These are phyloP conservation scores for Cavia aperea DNA, from an alignment of 2,113 vertebrate species.

Conservation along the genomic window DNA sequence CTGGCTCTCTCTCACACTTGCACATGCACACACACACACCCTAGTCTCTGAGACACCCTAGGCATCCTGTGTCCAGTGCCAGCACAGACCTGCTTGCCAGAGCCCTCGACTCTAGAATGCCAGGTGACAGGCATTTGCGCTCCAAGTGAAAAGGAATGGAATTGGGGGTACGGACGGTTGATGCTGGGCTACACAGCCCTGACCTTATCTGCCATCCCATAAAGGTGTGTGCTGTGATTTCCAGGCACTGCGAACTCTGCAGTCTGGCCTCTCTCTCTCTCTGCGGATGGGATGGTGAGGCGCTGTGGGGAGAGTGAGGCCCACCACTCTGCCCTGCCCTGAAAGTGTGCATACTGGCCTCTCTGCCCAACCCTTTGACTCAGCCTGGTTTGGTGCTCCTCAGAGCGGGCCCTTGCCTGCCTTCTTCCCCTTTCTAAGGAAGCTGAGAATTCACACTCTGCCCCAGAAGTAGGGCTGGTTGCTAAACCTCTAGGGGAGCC, in stretches of 20 bases:
- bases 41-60: neutral
- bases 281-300: neutral
- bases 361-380: neutral
- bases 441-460: neutral
- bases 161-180: conserved; percentile 28
- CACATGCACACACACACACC: neutral
- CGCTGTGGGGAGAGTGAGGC: fast-evolving
- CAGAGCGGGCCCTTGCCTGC: neutral
- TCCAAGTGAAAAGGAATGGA: conserved; percentile 7
- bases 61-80: conserved; percentile 17
- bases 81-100: conserved; percentile 14
- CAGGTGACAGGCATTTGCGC: neutral
- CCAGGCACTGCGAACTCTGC: neutral
- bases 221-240: conserved; percentile 12
- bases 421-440: neutral
- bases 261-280: neutral
- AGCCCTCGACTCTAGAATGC: conserved; percentile 27
- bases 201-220: neutral
- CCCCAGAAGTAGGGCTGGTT: neutral
- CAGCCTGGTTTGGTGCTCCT: no score
- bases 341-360: fast-evolving
- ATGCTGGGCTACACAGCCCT: neutral
- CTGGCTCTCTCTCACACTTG: neutral
- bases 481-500: neutral
- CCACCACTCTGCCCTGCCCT: fast-evolving